phyloP scores from a whole-genome alignment of 2,113 vertebrate species.

The Sturnira hondurensis region DNA sequence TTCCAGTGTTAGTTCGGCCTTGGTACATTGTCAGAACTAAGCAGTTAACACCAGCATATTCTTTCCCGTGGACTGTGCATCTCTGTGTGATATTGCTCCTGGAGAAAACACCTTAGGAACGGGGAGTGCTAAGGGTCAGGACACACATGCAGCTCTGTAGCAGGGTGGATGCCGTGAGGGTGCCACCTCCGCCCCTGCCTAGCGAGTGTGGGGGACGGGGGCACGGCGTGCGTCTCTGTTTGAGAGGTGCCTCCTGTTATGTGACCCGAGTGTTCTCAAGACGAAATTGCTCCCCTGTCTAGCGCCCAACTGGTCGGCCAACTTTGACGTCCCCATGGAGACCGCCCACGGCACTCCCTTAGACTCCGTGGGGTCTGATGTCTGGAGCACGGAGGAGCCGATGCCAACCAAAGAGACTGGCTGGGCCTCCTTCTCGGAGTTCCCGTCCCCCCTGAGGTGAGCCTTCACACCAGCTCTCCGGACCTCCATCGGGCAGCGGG shows the following conservation, averaged over 20 bases:
- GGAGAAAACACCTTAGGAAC: background rate
- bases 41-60: background rate
- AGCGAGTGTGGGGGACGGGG: background rate
- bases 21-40: background rate
- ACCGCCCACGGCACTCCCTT: conserved; percentile 85
- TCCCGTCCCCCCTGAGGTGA: conserved; percentile 88
- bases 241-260: background rate
- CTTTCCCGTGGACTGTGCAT: background rate
- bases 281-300: background rate
- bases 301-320: conserved; percentile 95
- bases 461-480: rapidly evolving
- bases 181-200: background rate
- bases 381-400: conserved; percentile 88
- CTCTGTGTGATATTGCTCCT: background rate
- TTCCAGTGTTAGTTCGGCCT: rapidly evolving
- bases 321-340: conserved; percentile 97
- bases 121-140: background rate
- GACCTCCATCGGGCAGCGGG: rapidly evolving
- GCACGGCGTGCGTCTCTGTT: background rate
- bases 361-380: conserved; percentile 82
- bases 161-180: rapidly evolving
- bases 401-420: conserved; percentile 85
- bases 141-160: background rate
- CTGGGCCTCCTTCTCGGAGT: conserved; percentile 96
- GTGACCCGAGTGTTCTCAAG: background rate